Base-by-base conservation (phyloP, 1,140 invertebrate genomes). In the Leptestheria dahalacensis region DNA sequence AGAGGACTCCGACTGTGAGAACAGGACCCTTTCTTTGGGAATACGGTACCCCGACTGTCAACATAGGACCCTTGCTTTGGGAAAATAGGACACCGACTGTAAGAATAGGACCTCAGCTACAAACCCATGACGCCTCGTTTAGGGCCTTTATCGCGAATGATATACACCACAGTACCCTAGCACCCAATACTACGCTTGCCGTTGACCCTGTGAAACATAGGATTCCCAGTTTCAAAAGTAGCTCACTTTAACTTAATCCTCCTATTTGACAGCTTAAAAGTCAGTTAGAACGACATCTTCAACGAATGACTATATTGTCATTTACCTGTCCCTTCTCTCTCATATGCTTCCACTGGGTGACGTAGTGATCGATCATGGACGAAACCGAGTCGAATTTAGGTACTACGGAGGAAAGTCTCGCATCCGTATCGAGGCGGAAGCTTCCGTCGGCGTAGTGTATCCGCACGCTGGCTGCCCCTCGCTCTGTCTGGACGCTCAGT, bases 391-490 rank as follows among this genome's bases (percentile, higher is more conserved):
- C 73, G 68, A 91, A 91, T 20, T 78, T 72, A 0, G 88, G 88
- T 79, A 90, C 83, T 67, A 72, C 68, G 41, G 65, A 60, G 33
- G 64, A 61, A 1, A 77, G 76, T 15, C 33, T 6, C 15, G 76
- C 74, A 0, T 79, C 76, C 56, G 86, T 83, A 68, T 91, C 88
- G 64, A 92, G 73, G 23, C 80, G 73, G 75, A 90, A 92, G 60
- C 77, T 76, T 0, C 86, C 86, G 62, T 79, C 71, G 29, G 74
- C 73, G 69, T 84, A 89, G 54, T 83, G 78, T 18, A 92, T 77
- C 33, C 90, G 73, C 1, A 91, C 84, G 26, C 86, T 88, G 0
- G 86, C 91, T 1, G 88, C 86, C 1, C 88, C 88, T 29, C 80
- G 71, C 15, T 79, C 77, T 0, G 88, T 91, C 70, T 91, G 86